Conservation (phyloP, 2,888 invertebrate species). For the Tolmerus cingulatus region DNA sequence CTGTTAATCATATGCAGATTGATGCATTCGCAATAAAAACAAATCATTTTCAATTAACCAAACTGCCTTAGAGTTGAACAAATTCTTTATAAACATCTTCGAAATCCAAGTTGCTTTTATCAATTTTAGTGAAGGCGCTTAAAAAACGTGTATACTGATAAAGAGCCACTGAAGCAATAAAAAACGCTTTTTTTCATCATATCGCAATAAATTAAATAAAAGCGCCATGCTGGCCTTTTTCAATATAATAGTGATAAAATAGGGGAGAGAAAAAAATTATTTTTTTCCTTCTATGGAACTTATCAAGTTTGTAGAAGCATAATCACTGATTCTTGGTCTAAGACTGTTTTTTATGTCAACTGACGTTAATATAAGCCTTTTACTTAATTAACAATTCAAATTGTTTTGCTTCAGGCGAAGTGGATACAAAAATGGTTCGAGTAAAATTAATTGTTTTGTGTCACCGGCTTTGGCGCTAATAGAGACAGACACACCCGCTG, state of each 20-base stretch:
- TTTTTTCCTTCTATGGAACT: not conserved
- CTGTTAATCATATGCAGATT: slow-evolving; percentile 4
- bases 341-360: not conserved
- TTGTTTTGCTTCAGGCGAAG: not conserved
- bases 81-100: not conserved
- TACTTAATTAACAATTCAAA: slow-evolving; percentile 31
- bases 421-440: not conserved
- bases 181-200: not conserved
- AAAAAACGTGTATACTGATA: not conserved
- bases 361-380: not conserved
- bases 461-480: not conserved
- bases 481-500: not conserved
- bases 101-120: not conserved
- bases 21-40: not conserved
- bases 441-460: slow-evolving; percentile 15
- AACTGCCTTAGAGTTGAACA: not conserved
- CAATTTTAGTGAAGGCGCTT: not conserved
- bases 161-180: not conserved
- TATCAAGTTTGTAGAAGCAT: not conserved
- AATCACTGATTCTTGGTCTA: not conserved
- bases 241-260: not conserved
- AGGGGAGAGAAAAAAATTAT: not conserved
- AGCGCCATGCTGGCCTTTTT: not conserved
- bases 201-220: slow-evolving; percentile 4
- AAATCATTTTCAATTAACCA: slow-evolving; percentile 23